Percentiles rank a stretch among this genome's conserved stretches.
Evolutionary conservation across 2,797 vertebrate species (phyloP).

Genomic region (Gymnopithys bicolor): DNA sequence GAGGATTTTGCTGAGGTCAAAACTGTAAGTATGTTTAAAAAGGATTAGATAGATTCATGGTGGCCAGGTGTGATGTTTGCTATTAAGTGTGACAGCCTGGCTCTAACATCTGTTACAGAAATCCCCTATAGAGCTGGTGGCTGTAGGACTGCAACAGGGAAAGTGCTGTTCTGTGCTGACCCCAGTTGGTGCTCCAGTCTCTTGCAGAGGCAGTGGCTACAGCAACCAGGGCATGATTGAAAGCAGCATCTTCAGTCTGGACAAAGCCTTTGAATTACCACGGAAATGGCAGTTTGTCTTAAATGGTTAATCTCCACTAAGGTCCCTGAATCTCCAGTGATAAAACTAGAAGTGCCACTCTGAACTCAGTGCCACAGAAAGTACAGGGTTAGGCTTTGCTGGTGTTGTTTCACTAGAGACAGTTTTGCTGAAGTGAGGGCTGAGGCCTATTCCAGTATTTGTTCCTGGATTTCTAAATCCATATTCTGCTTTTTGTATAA

Average conservation of each 20-base stretch:
- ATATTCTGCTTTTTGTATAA: background rate
- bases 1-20: constrained; percentile 4
- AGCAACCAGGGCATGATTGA: background rate
- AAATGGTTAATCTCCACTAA: background rate
- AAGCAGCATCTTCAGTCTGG: background rate
- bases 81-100: background rate
- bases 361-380: background rate
- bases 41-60: constrained; percentile 18
- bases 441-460: background rate
- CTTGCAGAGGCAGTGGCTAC: background rate
- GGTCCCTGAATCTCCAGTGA: background rate
- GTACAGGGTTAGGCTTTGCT: background rate
- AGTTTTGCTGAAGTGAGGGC: background rate
- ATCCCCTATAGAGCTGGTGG: background rate
- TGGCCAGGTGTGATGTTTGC: constrained; percentile 13
- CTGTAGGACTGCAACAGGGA: background rate
- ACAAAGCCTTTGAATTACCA: background rate
- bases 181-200: background rate
- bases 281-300: background rate
- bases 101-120: background rate
- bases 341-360: background rate
- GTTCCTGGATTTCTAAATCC: background rate
- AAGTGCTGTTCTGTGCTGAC: background rate
- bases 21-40: constrained; percentile 7
- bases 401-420: background rate